A percentile compares a stretch with the other conserved stretches of the same genome.
phyloP scores from a whole-genome alignment of 2,797 vertebrate genomes.

The Poecilia picta region DNA sequence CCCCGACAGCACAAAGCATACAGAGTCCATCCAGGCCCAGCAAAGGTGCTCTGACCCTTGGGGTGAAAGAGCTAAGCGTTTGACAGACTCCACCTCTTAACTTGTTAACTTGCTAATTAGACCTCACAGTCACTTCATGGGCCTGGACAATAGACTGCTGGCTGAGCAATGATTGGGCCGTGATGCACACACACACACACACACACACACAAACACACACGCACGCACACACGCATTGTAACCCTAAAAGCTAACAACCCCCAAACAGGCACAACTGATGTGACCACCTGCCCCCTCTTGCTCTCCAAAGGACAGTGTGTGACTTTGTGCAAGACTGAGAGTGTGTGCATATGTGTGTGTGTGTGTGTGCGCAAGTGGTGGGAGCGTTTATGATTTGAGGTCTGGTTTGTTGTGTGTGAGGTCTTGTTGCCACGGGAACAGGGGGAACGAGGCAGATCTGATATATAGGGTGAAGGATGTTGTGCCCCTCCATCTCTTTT shows the following conservation, averaged over 20 bases:
- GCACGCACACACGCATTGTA: constrained; percentile 13
- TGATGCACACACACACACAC: constrained; percentile 32
- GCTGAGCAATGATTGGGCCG: constrained; percentile 68
- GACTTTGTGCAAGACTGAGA: constrained; percentile 36
- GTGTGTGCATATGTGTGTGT: constrained; percentile 22
- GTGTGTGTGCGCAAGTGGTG: constrained; percentile 41
- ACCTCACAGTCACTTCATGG: constrained; percentile 82
- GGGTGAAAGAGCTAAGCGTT: constrained; percentile 85
- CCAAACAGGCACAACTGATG: constrained; percentile 65
- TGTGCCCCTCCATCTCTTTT: constrained; percentile 48
- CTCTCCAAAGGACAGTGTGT: constrained; percentile 67
- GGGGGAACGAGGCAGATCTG: constrained; percentile 58
- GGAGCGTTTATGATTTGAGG: constrained; percentile 55
- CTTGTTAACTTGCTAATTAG: constrained; percentile 92
- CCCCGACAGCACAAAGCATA: constrained; percentile 18
- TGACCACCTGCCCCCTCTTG: constrained; percentile 74
- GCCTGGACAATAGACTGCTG: constrained; percentile 76
- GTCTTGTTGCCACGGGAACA: constrained; percentile 74
- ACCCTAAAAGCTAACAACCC: constrained; percentile 72
- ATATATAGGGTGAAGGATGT: constrained; percentile 73
- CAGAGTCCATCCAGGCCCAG: constrained; percentile 54
- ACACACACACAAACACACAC: constrained; percentile 32
- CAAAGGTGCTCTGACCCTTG: constrained; percentile 75
- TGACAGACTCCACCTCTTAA: constrained; percentile 90
- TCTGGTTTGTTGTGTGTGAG: constrained; percentile 66